A percentile compares a stretch with the other conserved stretches of the same genome.
These are phyloP conservation scores for Anoura caudifer DNA, from an alignment of 2,113 vertebrate genomes.

Conservation along the genomic window DNA sequence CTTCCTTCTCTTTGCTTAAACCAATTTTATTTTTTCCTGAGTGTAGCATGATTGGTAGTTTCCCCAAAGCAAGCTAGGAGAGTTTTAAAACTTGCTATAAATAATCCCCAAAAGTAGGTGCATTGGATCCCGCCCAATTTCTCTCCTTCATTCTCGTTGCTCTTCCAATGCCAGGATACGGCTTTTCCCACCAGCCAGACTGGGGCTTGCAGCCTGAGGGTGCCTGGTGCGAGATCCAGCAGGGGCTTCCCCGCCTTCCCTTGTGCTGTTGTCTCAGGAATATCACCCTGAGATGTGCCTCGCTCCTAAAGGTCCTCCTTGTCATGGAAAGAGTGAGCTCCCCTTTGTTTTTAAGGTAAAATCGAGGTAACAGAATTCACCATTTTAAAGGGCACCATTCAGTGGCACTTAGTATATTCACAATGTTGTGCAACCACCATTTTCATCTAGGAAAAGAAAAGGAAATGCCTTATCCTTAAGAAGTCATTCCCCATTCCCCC, in stretches of 20 bases:
- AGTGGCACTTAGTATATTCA: background rate
- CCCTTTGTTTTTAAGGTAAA: background rate
- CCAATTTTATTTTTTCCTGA: background rate
- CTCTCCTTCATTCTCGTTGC: background rate
- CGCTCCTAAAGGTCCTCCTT: background rate
- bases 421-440: background rate
- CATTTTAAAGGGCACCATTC: background rate
- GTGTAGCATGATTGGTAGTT: background rate
- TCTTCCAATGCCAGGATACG: background rate
- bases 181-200: background rate
- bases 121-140: background rate
- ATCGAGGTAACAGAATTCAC: background rate
- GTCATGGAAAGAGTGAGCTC: background rate
- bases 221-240: background rate
- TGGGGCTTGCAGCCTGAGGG: background rate
- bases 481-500: background rate
- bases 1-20: background rate
- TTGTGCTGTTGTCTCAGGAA: background rate
- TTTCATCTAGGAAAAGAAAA: background rate
- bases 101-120: background rate
- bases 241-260: background rate
- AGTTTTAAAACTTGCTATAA: background rate
- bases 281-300: background rate
- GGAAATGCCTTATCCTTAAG: background rate
- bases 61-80: background rate